These are phyloP conservation scores for Chloroceryle amazona DNA, from an alignment of 2,797 vertebrate species.

Conservation along the genomic window DNA sequence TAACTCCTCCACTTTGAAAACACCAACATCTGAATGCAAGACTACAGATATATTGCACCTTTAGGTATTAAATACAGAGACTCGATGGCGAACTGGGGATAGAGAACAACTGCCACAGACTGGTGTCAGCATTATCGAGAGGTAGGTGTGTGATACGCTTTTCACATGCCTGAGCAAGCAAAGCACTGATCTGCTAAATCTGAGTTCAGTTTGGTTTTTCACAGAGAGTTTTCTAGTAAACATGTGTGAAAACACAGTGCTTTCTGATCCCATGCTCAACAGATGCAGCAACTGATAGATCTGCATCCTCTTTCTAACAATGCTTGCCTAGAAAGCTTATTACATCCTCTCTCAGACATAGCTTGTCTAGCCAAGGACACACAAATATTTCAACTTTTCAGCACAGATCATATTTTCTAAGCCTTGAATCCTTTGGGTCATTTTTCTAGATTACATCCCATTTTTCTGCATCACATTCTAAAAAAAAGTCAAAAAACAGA, in stretches of 20 bases:
- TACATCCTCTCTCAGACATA: neutral
- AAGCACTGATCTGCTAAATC: constrained; percentile 6
- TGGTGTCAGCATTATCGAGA: neutral
- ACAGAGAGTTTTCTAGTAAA: neutral
- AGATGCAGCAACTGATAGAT: neutral
- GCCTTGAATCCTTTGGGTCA: neutral
- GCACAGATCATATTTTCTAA: neutral
- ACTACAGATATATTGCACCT: neutral
- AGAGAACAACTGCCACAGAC: neutral
- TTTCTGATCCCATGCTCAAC: neutral
- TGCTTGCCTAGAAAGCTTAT: neutral
- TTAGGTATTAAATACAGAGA: neutral
- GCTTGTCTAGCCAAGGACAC: neutral
- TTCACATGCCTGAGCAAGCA: neutral
- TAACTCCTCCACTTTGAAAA: neutral
- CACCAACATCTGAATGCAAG: neutral
- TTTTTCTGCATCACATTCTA: neutral
- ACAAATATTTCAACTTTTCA: neutral
- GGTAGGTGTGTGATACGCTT: neutral
- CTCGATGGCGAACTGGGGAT: rapidly evolving
- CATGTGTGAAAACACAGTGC: neutral
- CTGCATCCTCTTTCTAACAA: neutral
- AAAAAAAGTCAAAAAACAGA: neutral
- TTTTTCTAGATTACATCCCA: neutral
- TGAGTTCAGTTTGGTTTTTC: neutral